Evolutionary conservation across 2,797 vertebrate species (phyloP).

Genomic region (Sebastes vulpes): DNA sequence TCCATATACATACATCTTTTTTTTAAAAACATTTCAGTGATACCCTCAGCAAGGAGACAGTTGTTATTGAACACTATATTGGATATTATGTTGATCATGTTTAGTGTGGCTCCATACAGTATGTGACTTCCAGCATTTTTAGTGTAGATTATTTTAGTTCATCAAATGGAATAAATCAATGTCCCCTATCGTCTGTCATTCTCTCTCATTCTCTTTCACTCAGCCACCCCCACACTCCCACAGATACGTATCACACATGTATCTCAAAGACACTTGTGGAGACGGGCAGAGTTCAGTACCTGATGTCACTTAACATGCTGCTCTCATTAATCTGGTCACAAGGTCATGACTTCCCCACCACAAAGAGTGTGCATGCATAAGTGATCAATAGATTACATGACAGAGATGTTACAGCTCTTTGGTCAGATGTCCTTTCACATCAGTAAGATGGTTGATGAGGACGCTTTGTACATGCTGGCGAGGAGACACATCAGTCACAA

Average conservation of each 20-base stretch:
- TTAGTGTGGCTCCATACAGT: neutral
- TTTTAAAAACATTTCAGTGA: neutral
- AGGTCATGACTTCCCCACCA: neutral
- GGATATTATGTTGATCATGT: neutral
- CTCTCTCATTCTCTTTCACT: neutral
- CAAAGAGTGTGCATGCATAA: neutral
- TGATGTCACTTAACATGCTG: neutral
- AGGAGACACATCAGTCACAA: neutral
- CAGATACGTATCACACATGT: neutral
- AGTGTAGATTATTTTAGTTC: neutral
- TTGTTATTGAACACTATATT: neutral
- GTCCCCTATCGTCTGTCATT: neutral
- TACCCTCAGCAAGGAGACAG: neutral
- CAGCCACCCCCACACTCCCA: neutral
- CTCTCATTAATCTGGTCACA: neutral
- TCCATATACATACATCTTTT: neutral
- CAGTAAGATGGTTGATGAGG: neutral
- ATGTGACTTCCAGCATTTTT: neutral
- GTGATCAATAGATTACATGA: neutral
- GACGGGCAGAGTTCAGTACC: neutral
- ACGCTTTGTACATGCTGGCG: neutral
- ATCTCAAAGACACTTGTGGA: neutral
- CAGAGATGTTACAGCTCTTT: slow-evolving; percentile 5
- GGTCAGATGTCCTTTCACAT: neutral
- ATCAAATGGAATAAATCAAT: neutral